phyloP scores from a whole-genome alignment of 2,113 vertebrate species.

The Ceuthmochares aereus region DNA sequence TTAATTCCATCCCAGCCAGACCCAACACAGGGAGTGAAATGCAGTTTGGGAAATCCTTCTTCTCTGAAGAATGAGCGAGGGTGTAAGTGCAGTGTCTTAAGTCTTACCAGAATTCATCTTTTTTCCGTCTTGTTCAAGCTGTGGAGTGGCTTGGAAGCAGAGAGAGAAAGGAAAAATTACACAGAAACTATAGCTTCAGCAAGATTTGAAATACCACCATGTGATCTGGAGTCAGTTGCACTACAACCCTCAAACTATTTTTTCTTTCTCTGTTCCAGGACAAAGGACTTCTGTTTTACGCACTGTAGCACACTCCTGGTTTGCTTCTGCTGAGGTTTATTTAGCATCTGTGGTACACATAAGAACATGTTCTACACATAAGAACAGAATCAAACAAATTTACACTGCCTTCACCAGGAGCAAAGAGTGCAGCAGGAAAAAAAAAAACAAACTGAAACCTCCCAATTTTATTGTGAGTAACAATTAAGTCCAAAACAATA shows the following conservation, averaged over 20 bases:
- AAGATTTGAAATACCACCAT: not conserved
- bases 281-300: not conserved
- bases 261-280: not conserved
- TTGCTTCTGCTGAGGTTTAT: not conserved
- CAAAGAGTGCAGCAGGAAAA: not conserved
- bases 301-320: not conserved
- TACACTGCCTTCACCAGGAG: not conserved
- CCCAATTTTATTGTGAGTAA: not conserved
- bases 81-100: not conserved
- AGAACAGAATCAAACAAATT: not conserved
- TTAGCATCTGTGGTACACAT: not conserved
- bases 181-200: not conserved
- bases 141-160: not conserved
- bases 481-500: not conserved
- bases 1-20: not conserved
- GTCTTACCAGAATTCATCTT: not conserved
- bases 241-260: not conserved
- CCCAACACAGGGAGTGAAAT: not conserved
- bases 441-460: no score
- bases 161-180: not conserved
- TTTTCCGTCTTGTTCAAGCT: not conserved
- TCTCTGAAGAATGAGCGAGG: not conserved
- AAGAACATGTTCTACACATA: not conserved
- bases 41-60: not conserved
- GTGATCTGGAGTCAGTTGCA: not conserved